A percentile compares a stretch with the other conserved stretches of the same genome.
These are phyloP conservation scores for Pollenia amentaria DNA, from an alignment of 2,888 invertebrate genomes.

Conservation along the genomic window DNA sequence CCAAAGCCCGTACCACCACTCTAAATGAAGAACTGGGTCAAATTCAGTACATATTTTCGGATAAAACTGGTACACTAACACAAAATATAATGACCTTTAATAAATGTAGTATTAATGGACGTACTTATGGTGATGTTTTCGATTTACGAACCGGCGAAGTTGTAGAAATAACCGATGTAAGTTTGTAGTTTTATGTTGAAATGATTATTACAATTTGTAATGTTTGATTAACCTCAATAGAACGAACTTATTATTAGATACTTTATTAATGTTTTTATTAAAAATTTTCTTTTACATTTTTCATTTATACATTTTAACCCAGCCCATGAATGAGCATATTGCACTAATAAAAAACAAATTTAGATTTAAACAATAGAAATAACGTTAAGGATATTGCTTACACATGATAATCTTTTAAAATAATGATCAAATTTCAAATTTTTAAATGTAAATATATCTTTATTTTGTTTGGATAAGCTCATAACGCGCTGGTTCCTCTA, in stretches of 20 bases:
- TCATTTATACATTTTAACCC: conserved; percentile 70
- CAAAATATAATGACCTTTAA: conserved; percentile 99
- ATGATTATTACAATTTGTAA: background rate
- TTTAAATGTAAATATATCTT: too few species aligned
- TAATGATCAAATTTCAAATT: too few species aligned
- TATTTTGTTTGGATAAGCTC: too few species aligned
- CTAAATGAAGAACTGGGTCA: conserved; percentile 99
- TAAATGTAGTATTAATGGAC: conserved; percentile 97
- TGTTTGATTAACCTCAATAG: background rate
- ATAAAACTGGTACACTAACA: conserved; percentile 99
- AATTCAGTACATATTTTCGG: conserved; percentile 99
- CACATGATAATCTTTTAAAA: too few species aligned
- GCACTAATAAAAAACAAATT: conserved; percentile 15
- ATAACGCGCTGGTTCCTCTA: too few species aligned
- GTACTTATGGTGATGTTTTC: conserved; percentile 95
- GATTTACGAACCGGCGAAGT: conserved; percentile 95
- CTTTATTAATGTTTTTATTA: background rate
- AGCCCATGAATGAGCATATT: conserved; percentile 47
- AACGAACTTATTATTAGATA: conserved; percentile 10
- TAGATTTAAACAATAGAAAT: too few species aligned
- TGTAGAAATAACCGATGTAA: conserved; percentile 93
- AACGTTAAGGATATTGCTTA: too few species aligned
- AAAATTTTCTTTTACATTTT: conserved; percentile 18
- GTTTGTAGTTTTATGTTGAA: conserved; percentile 77
- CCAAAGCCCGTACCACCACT: conserved; percentile 98